Percentiles rank a stretch among this genome's conserved stretches.
Evolutionary conservation across 2,888 invertebrate species (phyloP).

Genomic region (Drosophila antonietae): DNA sequence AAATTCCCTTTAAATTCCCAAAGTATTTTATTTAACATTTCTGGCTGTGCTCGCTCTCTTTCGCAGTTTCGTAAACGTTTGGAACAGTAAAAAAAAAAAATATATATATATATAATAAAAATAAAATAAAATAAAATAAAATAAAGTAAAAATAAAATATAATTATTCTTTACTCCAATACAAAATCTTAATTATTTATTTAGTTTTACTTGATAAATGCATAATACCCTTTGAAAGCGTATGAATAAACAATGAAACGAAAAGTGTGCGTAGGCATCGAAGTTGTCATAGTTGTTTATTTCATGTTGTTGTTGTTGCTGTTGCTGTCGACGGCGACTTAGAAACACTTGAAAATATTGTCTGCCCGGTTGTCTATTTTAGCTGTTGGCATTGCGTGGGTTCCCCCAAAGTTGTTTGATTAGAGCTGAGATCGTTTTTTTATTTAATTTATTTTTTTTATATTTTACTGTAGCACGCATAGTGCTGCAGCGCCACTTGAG

Average conservation of each 20-base stretch:
- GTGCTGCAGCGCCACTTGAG: slow-evolving; percentile 40
- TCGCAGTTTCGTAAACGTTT: no score
- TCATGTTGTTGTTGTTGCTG: slow-evolving; percentile 27
- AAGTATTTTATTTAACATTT: not conserved
- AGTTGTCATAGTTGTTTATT: slow-evolving; percentile 45
- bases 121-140: no score
- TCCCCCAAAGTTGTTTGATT: slow-evolving; percentile 66
- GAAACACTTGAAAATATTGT: slow-evolving; percentile 69
- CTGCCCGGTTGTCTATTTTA: slow-evolving; percentile 57
- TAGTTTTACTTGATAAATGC: not conserved
- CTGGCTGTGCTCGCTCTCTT: not conserved
- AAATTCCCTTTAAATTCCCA: not conserved
- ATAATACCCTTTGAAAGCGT: slow-evolving; percentile 9
- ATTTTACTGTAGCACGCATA: not conserved
- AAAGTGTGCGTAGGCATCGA: slow-evolving; percentile 62
- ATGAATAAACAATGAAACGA: slow-evolving; percentile 26
- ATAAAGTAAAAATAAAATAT: no score
- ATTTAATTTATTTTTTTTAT: not conserved
- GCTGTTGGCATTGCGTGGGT: slow-evolving; percentile 55
- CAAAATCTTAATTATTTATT: not conserved
- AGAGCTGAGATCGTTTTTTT: slow-evolving; percentile 28
- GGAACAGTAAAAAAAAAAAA: no score
- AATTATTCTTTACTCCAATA: no score
- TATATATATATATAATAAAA: no score
- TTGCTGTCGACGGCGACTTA: slow-evolving; percentile 47